A percentile compares a stretch with the other conserved stretches of the same genome.
These are phyloP conservation scores for Arenaria interpres DNA, from an alignment of 2,113 vertebrate species.

Conservation along the genomic window DNA sequence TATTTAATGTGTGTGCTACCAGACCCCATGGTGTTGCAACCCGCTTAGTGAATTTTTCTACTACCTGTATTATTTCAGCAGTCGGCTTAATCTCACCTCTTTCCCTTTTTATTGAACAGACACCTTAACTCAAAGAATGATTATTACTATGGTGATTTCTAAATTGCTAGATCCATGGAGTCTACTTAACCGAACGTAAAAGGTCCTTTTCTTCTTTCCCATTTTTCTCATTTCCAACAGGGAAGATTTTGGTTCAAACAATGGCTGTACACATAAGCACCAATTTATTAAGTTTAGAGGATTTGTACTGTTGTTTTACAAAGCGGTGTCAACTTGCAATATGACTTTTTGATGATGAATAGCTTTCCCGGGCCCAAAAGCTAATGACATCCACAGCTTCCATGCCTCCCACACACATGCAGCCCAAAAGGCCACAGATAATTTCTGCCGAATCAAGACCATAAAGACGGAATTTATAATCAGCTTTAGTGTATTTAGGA, in stretches of 20 bases:
- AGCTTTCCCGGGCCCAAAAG: constrained; percentile 11
- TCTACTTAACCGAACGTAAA: neutral
- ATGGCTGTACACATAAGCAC: neutral
- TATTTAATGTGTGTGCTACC: neutral
- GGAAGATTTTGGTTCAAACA: neutral
- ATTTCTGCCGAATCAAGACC: constrained; percentile 63
- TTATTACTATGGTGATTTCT: neutral
- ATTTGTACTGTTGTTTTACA: constrained; percentile 26
- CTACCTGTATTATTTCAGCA: neutral
- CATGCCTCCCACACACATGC: constrained; percentile 1
- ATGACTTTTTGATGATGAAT: constrained; percentile 14
- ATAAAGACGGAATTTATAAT: constrained; percentile 73
- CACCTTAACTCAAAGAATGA: neutral
- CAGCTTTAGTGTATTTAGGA: constrained; percentile 71
- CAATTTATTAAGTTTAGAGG: constrained; percentile 9
- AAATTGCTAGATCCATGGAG: constrained; percentile 1
- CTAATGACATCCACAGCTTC: constrained; percentile 27
- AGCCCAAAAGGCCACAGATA: constrained; percentile 48
- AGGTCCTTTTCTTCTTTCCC: neutral
- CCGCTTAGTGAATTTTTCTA: neutral
- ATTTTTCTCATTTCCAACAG: neutral
- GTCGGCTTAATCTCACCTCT: neutral
- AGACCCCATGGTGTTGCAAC: neutral
- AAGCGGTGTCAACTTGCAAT: neutral
- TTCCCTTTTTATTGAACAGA: neutral